A percentile compares a stretch with the other conserved stretches of the same genome.
These are phyloP conservation scores for Dallia pectoralis DNA, from an alignment of 2,797 vertebrate species.

Conservation along the genomic window DNA sequence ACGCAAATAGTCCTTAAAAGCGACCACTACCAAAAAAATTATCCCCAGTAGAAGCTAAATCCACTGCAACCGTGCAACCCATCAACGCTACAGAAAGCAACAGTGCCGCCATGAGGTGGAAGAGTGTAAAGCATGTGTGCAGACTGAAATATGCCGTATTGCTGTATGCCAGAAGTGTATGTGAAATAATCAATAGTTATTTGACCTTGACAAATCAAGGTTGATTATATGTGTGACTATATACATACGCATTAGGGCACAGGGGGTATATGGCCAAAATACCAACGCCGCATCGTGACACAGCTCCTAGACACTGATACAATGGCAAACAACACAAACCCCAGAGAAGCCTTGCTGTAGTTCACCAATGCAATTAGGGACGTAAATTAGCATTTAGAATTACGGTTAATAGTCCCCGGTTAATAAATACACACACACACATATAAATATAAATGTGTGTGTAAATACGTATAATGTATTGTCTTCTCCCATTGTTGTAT, in stretches of 20 bases:
- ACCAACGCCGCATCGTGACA: too few species aligned
- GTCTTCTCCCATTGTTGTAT: not conserved
- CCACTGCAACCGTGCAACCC: slow-evolving; percentile 8
- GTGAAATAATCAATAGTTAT: not conserved
- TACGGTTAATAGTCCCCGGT: too few species aligned
- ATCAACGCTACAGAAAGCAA: slow-evolving; percentile 39
- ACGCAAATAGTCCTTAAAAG: not conserved
- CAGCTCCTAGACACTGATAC: too few species aligned
- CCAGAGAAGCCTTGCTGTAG: too few species aligned
- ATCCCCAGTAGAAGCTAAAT: not conserved
- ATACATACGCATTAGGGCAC: not conserved
- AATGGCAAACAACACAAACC: too few species aligned
- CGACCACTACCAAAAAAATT: not conserved
- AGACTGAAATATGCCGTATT: not conserved
- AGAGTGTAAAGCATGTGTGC: slow-evolving; percentile 10
- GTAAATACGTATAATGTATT: not conserved
- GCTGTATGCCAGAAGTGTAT: not conserved
- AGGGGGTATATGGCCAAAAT: too few species aligned
- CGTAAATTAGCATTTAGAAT: too few species aligned
- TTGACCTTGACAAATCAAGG: not conserved
- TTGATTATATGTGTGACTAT: not conserved
- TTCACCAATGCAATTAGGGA: too few species aligned
- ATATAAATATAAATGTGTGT: not conserved
- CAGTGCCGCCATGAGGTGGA: slow-evolving; percentile 59
- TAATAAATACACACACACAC: too few species aligned